Percentiles rank a stretch among this genome's conserved stretches.
These are phyloP conservation scores for Unio pictorum DNA, from an alignment of 2,888 invertebrate species.

Conservation along the genomic window DNA sequence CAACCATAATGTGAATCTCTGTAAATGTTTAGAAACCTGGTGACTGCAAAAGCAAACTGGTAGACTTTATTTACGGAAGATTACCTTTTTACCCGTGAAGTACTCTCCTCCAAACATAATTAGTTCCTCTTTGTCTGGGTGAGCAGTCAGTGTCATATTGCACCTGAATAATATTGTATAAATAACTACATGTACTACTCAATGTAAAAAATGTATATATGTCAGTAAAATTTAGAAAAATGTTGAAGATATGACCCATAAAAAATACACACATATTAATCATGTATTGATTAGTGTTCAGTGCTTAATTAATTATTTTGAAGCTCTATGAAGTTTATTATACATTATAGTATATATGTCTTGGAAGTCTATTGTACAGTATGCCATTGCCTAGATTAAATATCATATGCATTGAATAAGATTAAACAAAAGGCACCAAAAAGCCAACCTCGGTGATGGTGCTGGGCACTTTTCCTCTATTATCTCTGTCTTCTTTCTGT, in stretches of 20 bases:
- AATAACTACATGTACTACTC: not conserved
- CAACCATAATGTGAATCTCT: not conserved
- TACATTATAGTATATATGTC: no score
- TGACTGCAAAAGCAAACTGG: not conserved
- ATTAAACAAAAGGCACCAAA: not conserved
- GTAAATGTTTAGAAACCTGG: no score
- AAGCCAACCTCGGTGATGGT: conserved; percentile 66
- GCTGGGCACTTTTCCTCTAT: conserved; percentile 67
- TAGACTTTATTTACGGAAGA: not conserved
- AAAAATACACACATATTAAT: not conserved
- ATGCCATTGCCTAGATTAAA: no score
- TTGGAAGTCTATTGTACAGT: no score
- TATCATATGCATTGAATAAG: no score
- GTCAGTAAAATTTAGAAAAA: not conserved
- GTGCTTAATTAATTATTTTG: no score
- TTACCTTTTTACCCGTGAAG: conserved; percentile 87
- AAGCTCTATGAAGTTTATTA: no score
- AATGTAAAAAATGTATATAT: conserved; percentile 2
- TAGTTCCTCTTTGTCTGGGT: conserved; percentile 90
- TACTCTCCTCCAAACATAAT: conserved; percentile 94
- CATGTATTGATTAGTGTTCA: no score
- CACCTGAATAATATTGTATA: conserved; percentile 74
- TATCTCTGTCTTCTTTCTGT: conserved; percentile 80
- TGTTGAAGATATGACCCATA: not conserved
- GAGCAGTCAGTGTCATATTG: conserved; percentile 85